A percentile compares a stretch with the other conserved stretches of the same genome.
phyloP scores from a whole-genome alignment of 2,113 vertebrate species.

The Petrocephalus microphthalmus region DNA sequence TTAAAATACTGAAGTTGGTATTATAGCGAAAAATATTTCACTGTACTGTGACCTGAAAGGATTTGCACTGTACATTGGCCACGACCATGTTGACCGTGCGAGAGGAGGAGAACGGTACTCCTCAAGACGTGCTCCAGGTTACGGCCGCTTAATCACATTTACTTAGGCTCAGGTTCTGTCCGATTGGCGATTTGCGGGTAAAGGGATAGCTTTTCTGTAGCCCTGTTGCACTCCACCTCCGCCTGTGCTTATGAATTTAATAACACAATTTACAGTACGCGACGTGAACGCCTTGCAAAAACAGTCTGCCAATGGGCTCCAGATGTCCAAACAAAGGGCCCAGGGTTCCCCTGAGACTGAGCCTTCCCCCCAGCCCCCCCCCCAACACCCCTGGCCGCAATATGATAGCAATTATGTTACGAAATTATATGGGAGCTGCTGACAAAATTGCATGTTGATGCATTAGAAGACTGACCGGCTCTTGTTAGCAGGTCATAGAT shows the following conservation, averaged over 20 bases:
- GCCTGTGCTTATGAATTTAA: constrained; percentile 40
- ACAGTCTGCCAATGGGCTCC: constrained; percentile 35
- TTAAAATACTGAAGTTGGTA: neutral
- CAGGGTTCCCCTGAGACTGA: constrained; percentile 5
- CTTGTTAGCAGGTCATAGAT: constrained; percentile 3
- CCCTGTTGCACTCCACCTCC: neutral
- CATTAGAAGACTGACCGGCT: constrained; percentile 4
- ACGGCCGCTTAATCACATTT: constrained; percentile 26
- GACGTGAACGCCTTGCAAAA: constrained; percentile 41
- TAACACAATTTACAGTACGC: constrained; percentile 41
- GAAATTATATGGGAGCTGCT: neutral
- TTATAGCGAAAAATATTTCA: no score
- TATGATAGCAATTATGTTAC: constrained; percentile 28
- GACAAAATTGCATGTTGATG: constrained; percentile 17
- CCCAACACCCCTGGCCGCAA: neutral
- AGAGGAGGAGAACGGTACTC: neutral
- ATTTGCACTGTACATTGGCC: constrained; percentile 7
- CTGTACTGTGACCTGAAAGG: neutral
- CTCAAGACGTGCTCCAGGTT: constrained; percentile 6
- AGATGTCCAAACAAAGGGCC: constrained; percentile 40
- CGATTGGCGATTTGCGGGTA: neutral
- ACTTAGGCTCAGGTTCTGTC: constrained; percentile 29
- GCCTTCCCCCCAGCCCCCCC: neutral
- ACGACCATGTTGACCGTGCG: neutral
- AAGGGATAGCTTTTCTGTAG: neutral